Evolutionary conservation across 2,888 invertebrate genomes (phyloP).

Genomic region (Agrochola lota): DNA sequence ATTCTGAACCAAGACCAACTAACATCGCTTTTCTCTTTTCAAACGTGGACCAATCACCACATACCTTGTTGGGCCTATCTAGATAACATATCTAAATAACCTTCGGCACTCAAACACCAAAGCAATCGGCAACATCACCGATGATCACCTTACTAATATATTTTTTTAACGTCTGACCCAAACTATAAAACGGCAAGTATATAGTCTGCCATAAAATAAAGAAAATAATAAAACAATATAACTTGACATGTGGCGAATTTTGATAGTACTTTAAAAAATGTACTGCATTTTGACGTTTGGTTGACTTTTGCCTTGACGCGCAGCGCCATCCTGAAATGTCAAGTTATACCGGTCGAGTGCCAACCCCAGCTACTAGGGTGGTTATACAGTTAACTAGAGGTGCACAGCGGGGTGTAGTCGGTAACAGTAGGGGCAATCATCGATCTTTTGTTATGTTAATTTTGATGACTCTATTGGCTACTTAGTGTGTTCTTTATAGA

Average conservation of each 20-base stretch:
- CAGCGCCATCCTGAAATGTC: conserved; percentile 28
- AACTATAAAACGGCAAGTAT: conserved; percentile 55
- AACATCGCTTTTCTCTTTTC: neutral
- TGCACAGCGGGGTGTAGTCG: conserved; percentile 69
- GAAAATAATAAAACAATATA: neutral
- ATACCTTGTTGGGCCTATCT: conserved; percentile 4
- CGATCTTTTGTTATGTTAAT: conserved; percentile 76
- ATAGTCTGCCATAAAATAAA: conserved; percentile 41
- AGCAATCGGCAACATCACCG: conserved; percentile 50
- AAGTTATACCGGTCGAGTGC: conserved; percentile 17
- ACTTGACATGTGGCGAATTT: neutral
- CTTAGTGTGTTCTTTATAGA: conserved; percentile 54
- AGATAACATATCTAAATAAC: conserved; percentile 40
- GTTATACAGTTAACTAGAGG: conserved; percentile 49
- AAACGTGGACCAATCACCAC: neutral
- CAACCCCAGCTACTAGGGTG: conserved; percentile 50
- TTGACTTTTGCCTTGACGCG: conserved; percentile 7
- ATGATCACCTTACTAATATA: conserved; percentile 54
- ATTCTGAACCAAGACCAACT: neutral
- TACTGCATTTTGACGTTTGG: neutral
- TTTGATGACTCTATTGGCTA: conserved; percentile 59
- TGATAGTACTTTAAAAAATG: conserved; percentile 22
- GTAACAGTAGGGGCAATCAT: conserved; percentile 68
- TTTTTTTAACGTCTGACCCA: conserved; percentile 46
- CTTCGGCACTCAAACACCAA: conserved; percentile 44